These are phyloP conservation scores for Halcyon senegalensis DNA, from an alignment of 2,113 vertebrate species.

Conservation along the genomic window DNA sequence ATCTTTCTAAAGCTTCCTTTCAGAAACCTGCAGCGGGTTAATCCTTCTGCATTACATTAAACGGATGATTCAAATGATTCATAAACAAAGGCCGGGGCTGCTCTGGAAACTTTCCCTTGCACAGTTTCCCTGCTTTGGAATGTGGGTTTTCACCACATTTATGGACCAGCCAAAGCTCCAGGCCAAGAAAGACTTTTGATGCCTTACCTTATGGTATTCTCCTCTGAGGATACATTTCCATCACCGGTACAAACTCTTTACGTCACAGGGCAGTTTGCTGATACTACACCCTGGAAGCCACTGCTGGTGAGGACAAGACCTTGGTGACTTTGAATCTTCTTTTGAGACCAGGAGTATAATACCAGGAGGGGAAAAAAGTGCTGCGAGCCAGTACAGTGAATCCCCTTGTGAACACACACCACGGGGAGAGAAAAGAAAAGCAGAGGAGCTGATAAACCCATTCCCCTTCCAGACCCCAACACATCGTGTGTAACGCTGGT, in stretches of 20 bases:
- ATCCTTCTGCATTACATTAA: background rate
- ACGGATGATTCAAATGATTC: background rate
- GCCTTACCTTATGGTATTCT: background rate
- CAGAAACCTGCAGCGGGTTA: background rate
- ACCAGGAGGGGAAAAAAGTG: background rate
- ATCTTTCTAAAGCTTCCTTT: background rate
- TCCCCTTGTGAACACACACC: background rate
- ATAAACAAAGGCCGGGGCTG: background rate
- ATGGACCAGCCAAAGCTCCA: background rate
- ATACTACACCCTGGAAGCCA: background rate
- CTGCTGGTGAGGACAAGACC: background rate
- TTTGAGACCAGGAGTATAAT: background rate
- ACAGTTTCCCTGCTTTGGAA: background rate
- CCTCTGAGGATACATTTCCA: background rate
- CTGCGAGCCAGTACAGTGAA: background rate
- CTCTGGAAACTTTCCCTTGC: background rate
- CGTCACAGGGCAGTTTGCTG: background rate
- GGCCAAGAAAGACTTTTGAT: background rate
- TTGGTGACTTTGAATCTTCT: background rate
- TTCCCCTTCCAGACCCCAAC: background rate
- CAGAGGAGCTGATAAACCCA: background rate
- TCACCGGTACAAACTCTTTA: background rate
- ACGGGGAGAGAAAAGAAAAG: background rate
- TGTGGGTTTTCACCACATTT: background rate
- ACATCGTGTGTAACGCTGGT: rapidly evolving